Evolutionary conservation across 1,140 invertebrate species (phyloP).

Genomic region (Ctenoplectra terminalis): DNA sequence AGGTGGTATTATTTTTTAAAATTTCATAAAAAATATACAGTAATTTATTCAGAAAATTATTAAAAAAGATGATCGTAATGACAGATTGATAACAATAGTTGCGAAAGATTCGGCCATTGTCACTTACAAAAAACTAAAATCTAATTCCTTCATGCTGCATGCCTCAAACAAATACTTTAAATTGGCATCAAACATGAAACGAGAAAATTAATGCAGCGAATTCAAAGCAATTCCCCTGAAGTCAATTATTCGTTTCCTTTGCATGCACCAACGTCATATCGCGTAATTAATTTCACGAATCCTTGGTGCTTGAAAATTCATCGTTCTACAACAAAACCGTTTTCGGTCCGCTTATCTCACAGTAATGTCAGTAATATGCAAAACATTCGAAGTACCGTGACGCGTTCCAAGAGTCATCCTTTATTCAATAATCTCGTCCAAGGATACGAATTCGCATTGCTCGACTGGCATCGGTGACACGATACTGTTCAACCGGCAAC

Average conservation of each 20-base stretch:
- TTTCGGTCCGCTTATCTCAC: neutral
- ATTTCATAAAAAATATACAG: no score
- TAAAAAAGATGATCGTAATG: no score
- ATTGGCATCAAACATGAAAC: no score
- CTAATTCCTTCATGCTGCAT: no score
- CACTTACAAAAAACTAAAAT: no score
- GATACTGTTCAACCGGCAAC: neutral
- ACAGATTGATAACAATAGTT: no score
- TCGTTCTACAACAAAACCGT: neutral
- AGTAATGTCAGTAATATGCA: neutral
- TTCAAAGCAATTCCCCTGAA: neutral
- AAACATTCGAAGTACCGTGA: neutral
- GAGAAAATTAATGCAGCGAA: neutral
- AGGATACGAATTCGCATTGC: neutral
- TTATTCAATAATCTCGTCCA: neutral
- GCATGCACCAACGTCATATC: neutral
- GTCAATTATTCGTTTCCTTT: neutral
- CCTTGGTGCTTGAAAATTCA: neutral
- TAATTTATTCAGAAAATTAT: no score
- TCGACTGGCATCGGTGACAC: neutral
- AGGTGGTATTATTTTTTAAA: no score
- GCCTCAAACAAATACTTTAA: no score
- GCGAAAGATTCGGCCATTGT: no score
- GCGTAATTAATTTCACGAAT: neutral
- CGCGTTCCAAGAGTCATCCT: neutral